These are phyloP conservation scores for Chaetorhynchus papuensis DNA, from an alignment of 2,113 vertebrate species.

Conservation along the genomic window DNA sequence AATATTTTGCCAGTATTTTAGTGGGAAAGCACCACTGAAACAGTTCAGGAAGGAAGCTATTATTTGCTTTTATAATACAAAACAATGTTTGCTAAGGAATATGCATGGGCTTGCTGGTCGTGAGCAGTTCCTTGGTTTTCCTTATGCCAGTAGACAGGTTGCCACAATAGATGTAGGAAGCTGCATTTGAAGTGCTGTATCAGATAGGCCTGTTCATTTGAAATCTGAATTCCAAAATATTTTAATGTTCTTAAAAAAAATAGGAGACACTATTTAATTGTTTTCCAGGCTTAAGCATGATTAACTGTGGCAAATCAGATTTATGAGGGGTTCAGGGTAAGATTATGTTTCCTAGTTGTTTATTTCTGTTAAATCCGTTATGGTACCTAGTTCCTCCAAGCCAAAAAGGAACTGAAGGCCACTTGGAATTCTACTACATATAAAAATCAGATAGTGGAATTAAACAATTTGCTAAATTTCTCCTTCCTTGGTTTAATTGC, in stretches of 20 bases:
- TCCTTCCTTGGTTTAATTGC: neutral
- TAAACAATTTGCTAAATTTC: neutral
- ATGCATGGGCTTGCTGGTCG: neutral
- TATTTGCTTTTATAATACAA: neutral
- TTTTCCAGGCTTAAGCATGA: neutral
- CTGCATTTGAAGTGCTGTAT: neutral
- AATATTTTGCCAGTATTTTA: neutral
- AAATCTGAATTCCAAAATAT: neutral
- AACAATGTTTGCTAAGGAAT: neutral
- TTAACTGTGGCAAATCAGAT: neutral
- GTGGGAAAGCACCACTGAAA: neutral
- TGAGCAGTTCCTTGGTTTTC: neutral
- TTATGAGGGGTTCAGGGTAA: neutral
- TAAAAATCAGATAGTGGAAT: neutral
- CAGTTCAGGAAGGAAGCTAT: neutral
- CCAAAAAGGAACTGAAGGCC: neutral
- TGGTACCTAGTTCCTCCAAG: neutral
- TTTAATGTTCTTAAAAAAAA: neutral
- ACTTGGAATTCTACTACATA: neutral
- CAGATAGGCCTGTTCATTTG: neutral
- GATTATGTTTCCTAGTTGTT: neutral
- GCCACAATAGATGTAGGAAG: neutral
- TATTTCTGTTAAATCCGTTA: neutral
- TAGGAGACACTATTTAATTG: neutral
- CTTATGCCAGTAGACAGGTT: neutral